Percentiles rank a stretch among this genome's conserved stretches.
phyloP scores from a whole-genome alignment of 2,113 vertebrate genomes.

The Xerus inauris region DNA sequence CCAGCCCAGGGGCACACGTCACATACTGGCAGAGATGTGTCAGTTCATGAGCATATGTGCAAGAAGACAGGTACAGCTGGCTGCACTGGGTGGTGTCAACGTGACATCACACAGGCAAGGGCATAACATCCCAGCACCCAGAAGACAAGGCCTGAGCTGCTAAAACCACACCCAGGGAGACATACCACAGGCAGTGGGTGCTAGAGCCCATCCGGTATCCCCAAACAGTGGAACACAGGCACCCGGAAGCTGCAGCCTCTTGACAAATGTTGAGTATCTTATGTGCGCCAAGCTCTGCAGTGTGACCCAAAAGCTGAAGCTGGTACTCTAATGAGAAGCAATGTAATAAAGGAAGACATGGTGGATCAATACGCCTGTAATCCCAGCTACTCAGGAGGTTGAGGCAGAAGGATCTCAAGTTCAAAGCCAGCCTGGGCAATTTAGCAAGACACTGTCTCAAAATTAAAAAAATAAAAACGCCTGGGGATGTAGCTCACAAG shows the following conservation, averaged over 20 bases:
- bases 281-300: not conserved
- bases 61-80: not conserved
- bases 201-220: too few species aligned
- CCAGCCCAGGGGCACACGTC: not conserved
- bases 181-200: accelerated
- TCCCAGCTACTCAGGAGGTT: not conserved
- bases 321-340: not conserved
- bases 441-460: not conserved
- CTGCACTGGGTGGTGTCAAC: not conserved
- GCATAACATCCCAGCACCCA: not conserved
- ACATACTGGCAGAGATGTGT: not conserved
- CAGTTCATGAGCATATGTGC: not conserved
- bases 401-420: not conserved
- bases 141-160: not conserved
- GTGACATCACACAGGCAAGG: not conserved
- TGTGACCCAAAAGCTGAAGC: not conserved
- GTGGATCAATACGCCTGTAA: not conserved
- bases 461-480: not conserved
- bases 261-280: not conserved
- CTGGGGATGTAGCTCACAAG: not conserved
- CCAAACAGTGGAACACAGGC: not conserved
- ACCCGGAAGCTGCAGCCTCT: not conserved
- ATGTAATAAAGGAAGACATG: not conserved
- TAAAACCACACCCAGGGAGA: not conserved
- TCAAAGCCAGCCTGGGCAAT: not conserved